Base-by-base conservation (phyloP, 1,140 invertebrate species). In the Stegodyphus mimosarum region DNA sequence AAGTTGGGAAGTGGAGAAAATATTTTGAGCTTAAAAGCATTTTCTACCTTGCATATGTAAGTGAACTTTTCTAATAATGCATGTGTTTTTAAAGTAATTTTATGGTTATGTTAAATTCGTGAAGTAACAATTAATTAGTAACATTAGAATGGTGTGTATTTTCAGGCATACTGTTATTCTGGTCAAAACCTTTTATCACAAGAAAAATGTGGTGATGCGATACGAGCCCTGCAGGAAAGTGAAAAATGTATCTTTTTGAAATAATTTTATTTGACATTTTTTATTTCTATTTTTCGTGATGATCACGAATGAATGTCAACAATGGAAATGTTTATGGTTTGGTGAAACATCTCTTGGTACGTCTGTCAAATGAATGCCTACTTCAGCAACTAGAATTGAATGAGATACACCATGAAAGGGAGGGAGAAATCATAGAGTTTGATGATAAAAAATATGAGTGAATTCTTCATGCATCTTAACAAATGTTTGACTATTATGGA, bases 201-300 rank as follows among this genome's bases (percentile, higher is more conserved):
- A 88, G 94, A 95, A 88, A 94, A 95, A 90, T 94, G 94, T 90
- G 94, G 94, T 52, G 93, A 94, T 87, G 94, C 94, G 6, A 93
- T 95, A 83, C 90, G 92, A 88, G 92, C 93, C 75, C 90, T 94
- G 52, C 92, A 93, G 87, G 94, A 94, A 90, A 93, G 93, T 88
- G 90, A 93, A 79, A 90, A 90, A 88, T 91, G 92, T 92, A 89
- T 90, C 88, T 88, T 75, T 75, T 17, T 66, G 69, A 49, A 5
- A 75, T 53, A 7, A 74, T n/a, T n/a, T n/a, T n/a, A n/a, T n/a
- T n/a, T n/a, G n/a, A n/a, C 53, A 60, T 81, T 74, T 18, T 50
- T n/a, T n/a, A n/a, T n/a, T n/a, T n/a, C n/a, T n/a, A n/a, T n/a
- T n/a, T n/a, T n/a, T n/a, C n/a, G n/a, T n/a, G n/a, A n/a, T n/a